phyloP scores from a whole-genome alignment of 2,113 vertebrate species.

The Plecturocebus donacophilus region DNA sequence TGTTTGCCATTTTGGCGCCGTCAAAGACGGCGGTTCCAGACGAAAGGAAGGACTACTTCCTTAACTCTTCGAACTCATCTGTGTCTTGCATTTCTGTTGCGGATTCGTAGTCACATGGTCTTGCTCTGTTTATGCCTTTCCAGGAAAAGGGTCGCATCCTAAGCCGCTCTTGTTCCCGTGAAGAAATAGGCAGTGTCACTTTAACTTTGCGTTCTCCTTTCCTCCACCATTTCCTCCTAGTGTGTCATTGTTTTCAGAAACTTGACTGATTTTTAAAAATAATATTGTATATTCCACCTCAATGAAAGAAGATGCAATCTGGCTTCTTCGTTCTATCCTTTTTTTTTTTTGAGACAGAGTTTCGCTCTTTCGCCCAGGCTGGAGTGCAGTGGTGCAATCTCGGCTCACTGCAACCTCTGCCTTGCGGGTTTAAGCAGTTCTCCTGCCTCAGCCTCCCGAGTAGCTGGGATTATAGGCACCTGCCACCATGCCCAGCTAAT shows the following conservation, averaged over 20 bases:
- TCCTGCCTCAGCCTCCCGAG: too few relatives aligned
- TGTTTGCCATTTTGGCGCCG: too few relatives aligned
- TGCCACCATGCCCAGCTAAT: too few relatives aligned
- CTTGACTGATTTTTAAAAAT: not conserved
- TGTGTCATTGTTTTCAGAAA: not conserved
- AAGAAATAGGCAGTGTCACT: not conserved
- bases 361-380: too few relatives aligned
- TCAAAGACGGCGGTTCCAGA: too few relatives aligned
- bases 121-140: not conserved
- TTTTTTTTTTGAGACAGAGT: too few relatives aligned
- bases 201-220: not conserved
- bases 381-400: too few relatives aligned
- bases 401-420: too few relatives aligned
- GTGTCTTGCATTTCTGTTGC: not conserved
- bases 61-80: not conserved
- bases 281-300: not conserved
- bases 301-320: not conserved
- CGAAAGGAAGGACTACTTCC: not conserved
- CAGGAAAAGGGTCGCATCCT: not conserved
- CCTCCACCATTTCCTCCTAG: too few relatives aligned
- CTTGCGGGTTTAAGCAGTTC: too few relatives aligned
- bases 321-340: not conserved
- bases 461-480: too few relatives aligned
- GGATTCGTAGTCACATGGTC: not conserved
- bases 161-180: not conserved